Evolutionary conservation across 2,797 vertebrate species (phyloP).

Genomic region (Pseudochaenichthys georgianus): DNA sequence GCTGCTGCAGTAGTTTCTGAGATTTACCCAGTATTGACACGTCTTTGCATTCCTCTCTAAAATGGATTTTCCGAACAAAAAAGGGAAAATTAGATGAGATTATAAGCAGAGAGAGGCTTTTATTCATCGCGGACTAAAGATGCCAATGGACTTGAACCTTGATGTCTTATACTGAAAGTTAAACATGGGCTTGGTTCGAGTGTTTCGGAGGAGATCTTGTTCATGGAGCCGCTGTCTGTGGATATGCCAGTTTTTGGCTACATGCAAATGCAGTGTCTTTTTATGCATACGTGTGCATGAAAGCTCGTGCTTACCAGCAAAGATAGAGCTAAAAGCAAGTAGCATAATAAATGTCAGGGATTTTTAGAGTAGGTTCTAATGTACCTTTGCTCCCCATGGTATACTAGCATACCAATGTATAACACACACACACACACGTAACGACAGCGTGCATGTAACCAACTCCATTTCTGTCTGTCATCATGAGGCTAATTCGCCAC

Average conservation of each 20-base stretch:
- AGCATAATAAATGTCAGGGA: conserved; percentile 74
- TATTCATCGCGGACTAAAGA: not conserved
- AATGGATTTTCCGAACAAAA: conserved; percentile 8
- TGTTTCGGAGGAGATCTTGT: not conserved
- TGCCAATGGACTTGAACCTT: not conserved
- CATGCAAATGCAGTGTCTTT: conserved; percentile 24
- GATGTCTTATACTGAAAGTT: conserved; percentile 3
- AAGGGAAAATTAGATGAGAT: not conserved
- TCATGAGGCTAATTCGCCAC: conserved; percentile 81
- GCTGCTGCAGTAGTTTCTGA: conserved; percentile 26
- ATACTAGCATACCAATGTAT: conserved; percentile 77
- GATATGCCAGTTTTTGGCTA: conserved; percentile 28
- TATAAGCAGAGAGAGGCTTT: not conserved
- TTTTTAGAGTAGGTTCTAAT: conserved; percentile 77
- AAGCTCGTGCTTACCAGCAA: conserved; percentile 43
- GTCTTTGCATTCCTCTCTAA: not conserved
- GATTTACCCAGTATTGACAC: conserved; percentile 22
- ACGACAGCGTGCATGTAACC: conserved; percentile 75
- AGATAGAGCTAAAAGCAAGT: conserved; percentile 69
- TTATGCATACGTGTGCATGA: conserved; percentile 37
- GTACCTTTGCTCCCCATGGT: conserved; percentile 73
- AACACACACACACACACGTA: conserved; percentile 74
- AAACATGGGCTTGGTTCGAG: conserved; percentile 2
- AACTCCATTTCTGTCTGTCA: conserved; percentile 84
- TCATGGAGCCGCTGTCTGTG: conserved; percentile 4